Conservation (phyloP, 1,140 invertebrate species). For the Trachymyrmex cornetzi region DNA sequence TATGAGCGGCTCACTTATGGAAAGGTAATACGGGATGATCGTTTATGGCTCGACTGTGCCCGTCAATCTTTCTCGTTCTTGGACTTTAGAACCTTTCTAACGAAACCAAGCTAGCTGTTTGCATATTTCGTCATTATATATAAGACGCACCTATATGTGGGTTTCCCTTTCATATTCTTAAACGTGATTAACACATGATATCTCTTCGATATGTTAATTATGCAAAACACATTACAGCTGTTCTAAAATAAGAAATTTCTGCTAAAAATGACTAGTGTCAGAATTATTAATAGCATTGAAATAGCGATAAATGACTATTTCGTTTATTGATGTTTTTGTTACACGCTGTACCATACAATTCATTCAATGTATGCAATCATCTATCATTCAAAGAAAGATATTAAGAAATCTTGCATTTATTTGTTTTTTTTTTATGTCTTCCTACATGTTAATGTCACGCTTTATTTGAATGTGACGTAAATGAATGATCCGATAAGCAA, state of each 20-base stretch:
- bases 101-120: slow-evolving; percentile 5
- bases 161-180: neutral
- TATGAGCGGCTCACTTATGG: slow-evolving; percentile 67
- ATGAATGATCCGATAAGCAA: neutral
- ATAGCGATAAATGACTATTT: neutral
- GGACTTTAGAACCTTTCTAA: slow-evolving; percentile 54
- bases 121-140: slow-evolving; percentile 21
- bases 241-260: neutral
- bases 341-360: neutral
- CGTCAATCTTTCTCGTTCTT: slow-evolving; percentile 50
- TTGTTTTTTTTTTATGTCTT: neutral
- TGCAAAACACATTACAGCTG: no score
- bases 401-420: neutral
- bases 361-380: neutral
- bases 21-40: slow-evolving; percentile 21
- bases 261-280: neutral
- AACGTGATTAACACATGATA: neutral
- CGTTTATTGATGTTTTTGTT: neutral
- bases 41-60: neutral
- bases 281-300: neutral
- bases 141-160: neutral
- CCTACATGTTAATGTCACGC: neutral
- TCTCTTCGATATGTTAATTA: neutral
- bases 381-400: neutral
- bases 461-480: neutral